phyloP scores from a whole-genome alignment of 2,113 vertebrate genomes.

The Heterochromis multidens region DNA sequence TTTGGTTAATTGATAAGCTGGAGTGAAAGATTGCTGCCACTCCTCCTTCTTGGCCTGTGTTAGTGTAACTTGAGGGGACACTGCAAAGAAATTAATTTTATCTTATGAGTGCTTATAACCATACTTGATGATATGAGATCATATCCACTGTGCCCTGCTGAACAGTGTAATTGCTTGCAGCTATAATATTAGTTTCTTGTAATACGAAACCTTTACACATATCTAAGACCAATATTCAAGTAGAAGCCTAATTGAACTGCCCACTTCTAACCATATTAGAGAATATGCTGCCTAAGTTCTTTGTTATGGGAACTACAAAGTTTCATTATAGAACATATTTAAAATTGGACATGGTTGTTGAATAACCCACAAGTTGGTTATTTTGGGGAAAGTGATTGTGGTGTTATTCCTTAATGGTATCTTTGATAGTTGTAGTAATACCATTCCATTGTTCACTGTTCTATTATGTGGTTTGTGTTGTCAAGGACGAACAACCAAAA shows the following conservation, averaged over 20 bases:
- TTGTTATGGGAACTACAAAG: background rate
- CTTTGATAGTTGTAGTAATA: background rate
- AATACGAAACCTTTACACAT: background rate
- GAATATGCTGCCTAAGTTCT: background rate
- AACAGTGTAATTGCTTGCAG: background rate
- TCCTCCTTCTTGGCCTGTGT: too few species aligned
- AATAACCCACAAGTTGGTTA: background rate
- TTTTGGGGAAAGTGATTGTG: background rate
- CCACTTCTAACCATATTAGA: background rate
- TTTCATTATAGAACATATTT: background rate
- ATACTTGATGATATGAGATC: background rate
- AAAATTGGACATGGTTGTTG: background rate
- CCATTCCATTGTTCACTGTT: background rate
- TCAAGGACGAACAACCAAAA: constrained; percentile 15
- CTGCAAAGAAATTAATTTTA: too few species aligned
- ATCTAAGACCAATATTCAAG: background rate
- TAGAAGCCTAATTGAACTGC: background rate
- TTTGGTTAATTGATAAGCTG: too few species aligned
- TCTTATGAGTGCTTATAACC: too few species aligned
- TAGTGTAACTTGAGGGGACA: too few species aligned
- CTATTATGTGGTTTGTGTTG: background rate
- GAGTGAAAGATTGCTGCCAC: too few species aligned
- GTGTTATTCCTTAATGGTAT: background rate
- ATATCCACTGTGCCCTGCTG: background rate
- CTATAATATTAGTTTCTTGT: background rate